These are phyloP conservation scores for Cerastis rubricosa DNA, from an alignment of 2,888 invertebrate genomes.

Conservation along the genomic window DNA sequence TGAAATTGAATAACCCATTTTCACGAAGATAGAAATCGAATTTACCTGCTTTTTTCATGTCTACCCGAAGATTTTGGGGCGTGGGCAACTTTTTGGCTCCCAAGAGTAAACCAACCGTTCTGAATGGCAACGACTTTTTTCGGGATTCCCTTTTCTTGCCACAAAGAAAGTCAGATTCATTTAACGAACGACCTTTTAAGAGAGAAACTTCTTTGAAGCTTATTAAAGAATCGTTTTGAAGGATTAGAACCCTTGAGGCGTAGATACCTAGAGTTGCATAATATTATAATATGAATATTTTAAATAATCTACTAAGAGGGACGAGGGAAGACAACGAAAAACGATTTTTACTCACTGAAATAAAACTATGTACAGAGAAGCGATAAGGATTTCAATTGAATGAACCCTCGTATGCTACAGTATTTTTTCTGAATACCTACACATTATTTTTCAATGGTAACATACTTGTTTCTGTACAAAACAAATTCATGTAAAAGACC, in stretches of 20 bases:
- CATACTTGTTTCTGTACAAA: too few relatives aligned
- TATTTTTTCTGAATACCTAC: not conserved
- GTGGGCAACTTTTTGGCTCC: constrained; percentile 82
- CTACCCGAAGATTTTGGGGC: constrained; percentile 73
- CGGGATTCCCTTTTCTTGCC: constrained; percentile 81
- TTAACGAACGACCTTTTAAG: constrained; percentile 83
- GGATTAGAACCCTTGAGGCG: constrained; percentile 77
- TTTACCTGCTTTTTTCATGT: constrained; percentile 77
- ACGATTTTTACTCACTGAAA: constrained; percentile 14
- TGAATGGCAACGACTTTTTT: constrained; percentile 83
- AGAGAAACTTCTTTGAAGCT: constrained; percentile 84
- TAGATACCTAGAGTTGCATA: constrained; percentile 69
- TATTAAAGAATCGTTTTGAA: constrained; percentile 83
- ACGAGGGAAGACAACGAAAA: not conserved
- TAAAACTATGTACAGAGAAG: not conserved
- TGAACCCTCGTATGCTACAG: not conserved
- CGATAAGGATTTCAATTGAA: not conserved
- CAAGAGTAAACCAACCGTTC: constrained; percentile 82
- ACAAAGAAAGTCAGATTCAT: constrained; percentile 86
- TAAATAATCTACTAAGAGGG: constrained; percentile 15
- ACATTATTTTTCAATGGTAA: not conserved
- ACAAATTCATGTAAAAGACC: too few relatives aligned
- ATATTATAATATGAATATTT: constrained; percentile 56
- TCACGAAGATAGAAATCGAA: constrained; percentile 73
- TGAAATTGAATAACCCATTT: constrained; percentile 63